Base-by-base conservation (phyloP, 2,888 invertebrate genomes). In the Scaptomyza tumidula region DNA sequence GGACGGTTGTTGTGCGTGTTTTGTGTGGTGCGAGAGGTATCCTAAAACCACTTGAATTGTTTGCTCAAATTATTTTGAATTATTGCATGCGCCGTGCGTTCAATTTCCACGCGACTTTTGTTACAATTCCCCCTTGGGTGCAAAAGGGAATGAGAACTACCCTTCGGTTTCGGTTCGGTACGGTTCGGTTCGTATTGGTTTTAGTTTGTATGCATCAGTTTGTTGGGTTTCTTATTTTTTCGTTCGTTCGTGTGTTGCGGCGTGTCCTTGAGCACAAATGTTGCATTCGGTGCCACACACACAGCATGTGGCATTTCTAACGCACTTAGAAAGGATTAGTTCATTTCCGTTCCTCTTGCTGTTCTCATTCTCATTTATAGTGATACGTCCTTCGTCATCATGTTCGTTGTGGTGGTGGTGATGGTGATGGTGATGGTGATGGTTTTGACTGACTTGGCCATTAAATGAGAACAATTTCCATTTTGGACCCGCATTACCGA, bases 191-290 rank as follows among this genome's bases (percentile, higher is more conserved):
- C 37, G 14, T 6, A 6, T 41, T 14, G 14, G 39, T 9, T 3
- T 41, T 16, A 10, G 41, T 41, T 56, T 52, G 6, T 44, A n/a
- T 59, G 33, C 62, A 62, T 59, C 37, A n/a, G 11, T 35, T 39
- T 39, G 45, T 46, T 68, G 46, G 31, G 19, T 56, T 49, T 35
- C 39, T 46, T 37, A 3, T 39, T 6, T 24, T 45, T 33, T 49
- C 35, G 0, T 13, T 49, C 9, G 9, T 11, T 11, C 9, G 9
- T 39, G 35, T 31, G 29, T 35, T 75, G 65, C 13, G 44, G 58
- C 63, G 48, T 75, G 88, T 83, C 84, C 84, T 85, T 86, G 86
- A 77, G 50, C 81, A 80, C 88, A 88, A 85, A 85, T 85, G 85
- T 85, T 85, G 85, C 88, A 85, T 86, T 85, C 82, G 45, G 43